phyloP scores from a whole-genome alignment of 2,113 vertebrate genomes.

The Channa argus region DNA sequence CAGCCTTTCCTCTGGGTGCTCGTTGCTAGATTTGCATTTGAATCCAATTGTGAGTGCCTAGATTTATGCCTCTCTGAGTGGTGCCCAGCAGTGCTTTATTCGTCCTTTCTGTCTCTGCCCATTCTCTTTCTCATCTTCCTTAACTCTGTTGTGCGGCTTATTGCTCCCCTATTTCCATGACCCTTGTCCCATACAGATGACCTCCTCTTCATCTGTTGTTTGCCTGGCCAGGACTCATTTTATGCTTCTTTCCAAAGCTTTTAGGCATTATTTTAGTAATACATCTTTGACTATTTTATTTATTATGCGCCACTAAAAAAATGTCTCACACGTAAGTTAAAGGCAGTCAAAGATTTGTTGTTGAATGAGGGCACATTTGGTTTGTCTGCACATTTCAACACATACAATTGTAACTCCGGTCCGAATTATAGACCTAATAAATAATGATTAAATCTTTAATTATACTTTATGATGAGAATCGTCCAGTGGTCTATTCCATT shows the following conservation, averaged over 20 bases:
- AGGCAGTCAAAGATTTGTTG: not conserved
- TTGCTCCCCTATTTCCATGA: slow-evolving; percentile 34
- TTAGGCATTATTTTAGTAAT: slow-evolving; percentile 30
- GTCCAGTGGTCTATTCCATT: too few species aligned
- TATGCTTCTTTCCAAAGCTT: slow-evolving; percentile 31
- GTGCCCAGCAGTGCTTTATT: slow-evolving; percentile 73
- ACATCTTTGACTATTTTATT: slow-evolving; percentile 4
- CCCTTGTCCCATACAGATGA: slow-evolving; percentile 16
- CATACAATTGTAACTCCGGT: not conserved
- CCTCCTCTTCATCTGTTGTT: slow-evolving; percentile 22
- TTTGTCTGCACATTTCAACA: not conserved
- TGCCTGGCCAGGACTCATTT: slow-evolving; percentile 32
- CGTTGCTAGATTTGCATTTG: slow-evolving; percentile 82
- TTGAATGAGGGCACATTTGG: not conserved
- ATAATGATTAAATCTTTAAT: not conserved
- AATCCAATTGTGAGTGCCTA: slow-evolving; percentile 79
- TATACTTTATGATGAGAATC: too few species aligned
- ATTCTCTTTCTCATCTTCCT: slow-evolving; percentile 48
- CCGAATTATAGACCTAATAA: not conserved
- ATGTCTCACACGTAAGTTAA: not conserved
- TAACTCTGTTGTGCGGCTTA: slow-evolving; percentile 37
- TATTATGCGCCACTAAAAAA: slow-evolving; percentile 4
- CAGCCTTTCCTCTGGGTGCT: slow-evolving; percentile 71
- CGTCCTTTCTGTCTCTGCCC: slow-evolving; percentile 36
- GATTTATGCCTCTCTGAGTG: slow-evolving; percentile 79